These are phyloP conservation scores for Corella eumyota DNA, from an alignment of 23 tunicate genomes.

Conservation along the genomic window DNA sequence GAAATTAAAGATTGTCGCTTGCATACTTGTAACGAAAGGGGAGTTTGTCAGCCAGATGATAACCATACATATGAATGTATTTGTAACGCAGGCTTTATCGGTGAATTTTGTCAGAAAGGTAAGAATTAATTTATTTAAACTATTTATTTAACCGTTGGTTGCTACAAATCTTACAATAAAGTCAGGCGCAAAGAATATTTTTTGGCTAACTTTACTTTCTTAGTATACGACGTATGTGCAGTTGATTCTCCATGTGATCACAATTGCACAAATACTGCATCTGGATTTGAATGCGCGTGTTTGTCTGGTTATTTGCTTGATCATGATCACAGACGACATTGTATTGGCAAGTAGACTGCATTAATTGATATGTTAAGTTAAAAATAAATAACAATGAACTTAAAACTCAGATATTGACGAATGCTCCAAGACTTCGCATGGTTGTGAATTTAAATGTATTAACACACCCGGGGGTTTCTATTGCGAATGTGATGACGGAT, in stretches of 20 bases:
- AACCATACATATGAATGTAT: slow-evolving; percentile 1
- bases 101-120: slow-evolving; percentile 11
- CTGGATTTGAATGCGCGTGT: slow-evolving; percentile 52
- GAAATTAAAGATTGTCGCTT: slow-evolving; percentile 11
- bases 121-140: not conserved
- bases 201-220: not conserved
- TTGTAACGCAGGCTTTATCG: slow-evolving; percentile 7
- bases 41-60: not conserved
- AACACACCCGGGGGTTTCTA: slow-evolving; percentile 19
- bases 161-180: too few species aligned
- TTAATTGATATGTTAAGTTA: not conserved
- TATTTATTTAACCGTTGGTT: not conserved
- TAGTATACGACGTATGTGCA: slow-evolving; percentile 48
- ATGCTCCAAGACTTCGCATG: slow-evolving; percentile 1
- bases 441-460: slow-evolving; percentile 15
- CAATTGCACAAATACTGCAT: slow-evolving; percentile 33
- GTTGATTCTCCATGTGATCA: slow-evolving; percentile 34
- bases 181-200: not conserved
- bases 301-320: slow-evolving; percentile 41
- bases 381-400: not conserved
- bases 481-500: slow-evolving; percentile 9
- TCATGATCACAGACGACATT: too few species aligned
- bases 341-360: slow-evolving; percentile 12
- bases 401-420: slow-evolving; percentile 15
- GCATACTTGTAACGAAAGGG: slow-evolving; percentile 5